Percentiles rank a stretch among this genome's conserved stretches.
Conservation (phyloP, 2,113 vertebrate species). For the Gallinago jamesoni region DNA sequence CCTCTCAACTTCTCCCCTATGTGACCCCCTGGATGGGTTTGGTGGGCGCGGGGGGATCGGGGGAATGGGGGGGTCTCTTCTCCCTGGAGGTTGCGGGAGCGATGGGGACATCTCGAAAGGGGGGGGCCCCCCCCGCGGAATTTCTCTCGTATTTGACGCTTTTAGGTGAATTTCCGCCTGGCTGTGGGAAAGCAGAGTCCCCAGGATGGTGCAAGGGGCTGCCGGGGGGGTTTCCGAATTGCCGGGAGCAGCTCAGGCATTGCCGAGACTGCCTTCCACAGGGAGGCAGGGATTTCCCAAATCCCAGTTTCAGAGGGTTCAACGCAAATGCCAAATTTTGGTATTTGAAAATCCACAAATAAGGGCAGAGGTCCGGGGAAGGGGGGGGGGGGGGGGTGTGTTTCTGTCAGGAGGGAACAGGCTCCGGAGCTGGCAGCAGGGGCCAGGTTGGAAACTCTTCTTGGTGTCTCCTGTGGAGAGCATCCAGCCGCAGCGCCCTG, state of each 20-base stretch:
- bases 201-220: neutral
- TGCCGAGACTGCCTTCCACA: neutral
- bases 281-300: neutral
- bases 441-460: neutral
- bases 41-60: neutral
- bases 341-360: neutral
- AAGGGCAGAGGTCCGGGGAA: neutral
- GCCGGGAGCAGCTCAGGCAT: neutral
- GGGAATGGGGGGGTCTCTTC: too few relatives aligned
- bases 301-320: neutral
- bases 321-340: neutral
- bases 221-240: neutral
- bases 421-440: rapidly evolving
- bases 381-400: too few relatives aligned
- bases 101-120: neutral
- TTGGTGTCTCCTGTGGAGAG: neutral
- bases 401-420: neutral
- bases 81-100: neutral
- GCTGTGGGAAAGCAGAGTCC: neutral
- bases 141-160: neutral
- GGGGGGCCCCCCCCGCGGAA: too few relatives aligned
- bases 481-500: neutral
- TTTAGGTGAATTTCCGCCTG: neutral
- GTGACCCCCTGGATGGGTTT: neutral
- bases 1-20: neutral